phyloP scores from a whole-genome alignment of 2,797 vertebrate genomes.

The Neopelma chrysocephalum region DNA sequence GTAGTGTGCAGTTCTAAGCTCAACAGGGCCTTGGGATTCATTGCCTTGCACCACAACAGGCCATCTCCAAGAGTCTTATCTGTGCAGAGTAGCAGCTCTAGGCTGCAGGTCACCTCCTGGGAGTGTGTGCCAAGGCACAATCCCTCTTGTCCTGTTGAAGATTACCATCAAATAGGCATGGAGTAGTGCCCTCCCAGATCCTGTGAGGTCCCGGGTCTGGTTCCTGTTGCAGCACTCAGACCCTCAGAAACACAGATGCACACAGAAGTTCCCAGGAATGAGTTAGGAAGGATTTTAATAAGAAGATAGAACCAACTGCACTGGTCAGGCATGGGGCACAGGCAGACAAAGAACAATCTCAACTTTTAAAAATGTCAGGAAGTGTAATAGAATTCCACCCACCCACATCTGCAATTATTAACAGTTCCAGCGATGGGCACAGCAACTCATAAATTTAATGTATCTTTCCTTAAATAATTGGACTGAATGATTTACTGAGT shows the following conservation, averaged over 20 bases:
- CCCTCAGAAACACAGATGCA: too few species aligned
- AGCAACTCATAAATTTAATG: background rate
- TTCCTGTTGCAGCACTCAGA: background rate
- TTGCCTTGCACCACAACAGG: background rate
- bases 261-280: background rate
- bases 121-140: background rate
- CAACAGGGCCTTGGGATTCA: background rate
- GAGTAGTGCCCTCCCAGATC: background rate
- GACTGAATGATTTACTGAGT: background rate
- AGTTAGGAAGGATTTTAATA: background rate
- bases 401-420: background rate
- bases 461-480: background rate
- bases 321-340: background rate
- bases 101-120: background rate
- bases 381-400: background rate
- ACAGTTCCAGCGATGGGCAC: background rate
- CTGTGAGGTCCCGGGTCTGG: too few species aligned
- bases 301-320: background rate
- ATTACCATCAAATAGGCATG: fast-evolving
- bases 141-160: background rate
- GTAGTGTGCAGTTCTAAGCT: background rate
- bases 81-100: background rate
- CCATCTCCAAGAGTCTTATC: background rate
- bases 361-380: background rate
- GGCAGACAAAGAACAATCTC: background rate